Evolutionary conservation across 2,797 vertebrate species (phyloP).

Genomic region (Nyctibius grandis): DNA sequence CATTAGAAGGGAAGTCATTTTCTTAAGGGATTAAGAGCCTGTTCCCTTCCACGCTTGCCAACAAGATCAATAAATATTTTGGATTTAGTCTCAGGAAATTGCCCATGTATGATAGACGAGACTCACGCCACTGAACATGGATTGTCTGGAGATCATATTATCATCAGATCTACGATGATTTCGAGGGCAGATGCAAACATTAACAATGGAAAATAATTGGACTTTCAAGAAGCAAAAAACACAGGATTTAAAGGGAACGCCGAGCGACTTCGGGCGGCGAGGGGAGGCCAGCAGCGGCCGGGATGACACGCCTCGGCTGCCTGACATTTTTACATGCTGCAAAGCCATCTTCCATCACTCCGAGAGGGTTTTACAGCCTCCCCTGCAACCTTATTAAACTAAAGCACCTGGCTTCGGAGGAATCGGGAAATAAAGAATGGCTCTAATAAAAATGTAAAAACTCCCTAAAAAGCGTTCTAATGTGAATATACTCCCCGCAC

Average conservation of each 20-base stretch:
- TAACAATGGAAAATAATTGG: constrained; percentile 20
- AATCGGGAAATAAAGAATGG: constrained; percentile 29
- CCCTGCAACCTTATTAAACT: constrained; percentile 44
- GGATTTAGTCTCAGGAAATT: constrained; percentile 45
- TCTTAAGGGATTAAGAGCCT: constrained; percentile 40
- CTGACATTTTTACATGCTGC: neutral
- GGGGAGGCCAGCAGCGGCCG: fast-evolving
- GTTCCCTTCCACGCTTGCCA: neutral
- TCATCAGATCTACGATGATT: constrained; percentile 30
- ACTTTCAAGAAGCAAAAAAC: neutral
- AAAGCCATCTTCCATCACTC: constrained; percentile 11
- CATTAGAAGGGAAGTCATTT: constrained; percentile 58
- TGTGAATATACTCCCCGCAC: neutral
- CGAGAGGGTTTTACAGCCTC: neutral
- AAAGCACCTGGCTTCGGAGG: constrained; percentile 29
- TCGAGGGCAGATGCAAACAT: neutral
- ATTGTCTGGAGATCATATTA: constrained; percentile 29
- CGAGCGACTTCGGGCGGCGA: neutral
- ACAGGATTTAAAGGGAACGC: neutral
- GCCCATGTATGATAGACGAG: constrained; percentile 31
- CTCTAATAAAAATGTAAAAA: constrained; percentile 48
- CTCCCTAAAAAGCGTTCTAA: neutral
- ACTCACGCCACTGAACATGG: neutral
- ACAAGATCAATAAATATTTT: constrained; percentile 63
- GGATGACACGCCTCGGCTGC: neutral